Conservation (phyloP, 2,797 vertebrate species). For the Amblyraja radiata region DNA sequence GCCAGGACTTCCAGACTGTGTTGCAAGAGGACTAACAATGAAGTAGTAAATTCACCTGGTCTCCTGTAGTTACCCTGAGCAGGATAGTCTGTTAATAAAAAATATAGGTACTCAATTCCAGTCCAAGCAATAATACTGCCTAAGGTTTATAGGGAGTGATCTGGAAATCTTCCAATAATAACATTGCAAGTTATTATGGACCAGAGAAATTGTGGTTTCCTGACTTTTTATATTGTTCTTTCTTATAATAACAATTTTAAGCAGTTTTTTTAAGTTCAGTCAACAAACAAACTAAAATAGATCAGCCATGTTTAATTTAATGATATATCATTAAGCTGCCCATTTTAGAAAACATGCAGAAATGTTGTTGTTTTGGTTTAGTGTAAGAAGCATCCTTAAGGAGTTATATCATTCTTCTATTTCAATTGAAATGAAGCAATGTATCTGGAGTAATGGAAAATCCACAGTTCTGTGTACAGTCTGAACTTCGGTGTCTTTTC, state of each 20-base stretch:
- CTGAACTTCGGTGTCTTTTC: neutral
- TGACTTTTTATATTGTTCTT: neutral
- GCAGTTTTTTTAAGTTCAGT: neutral
- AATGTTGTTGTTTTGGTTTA: neutral
- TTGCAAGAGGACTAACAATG: neutral
- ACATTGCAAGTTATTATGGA: neutral
- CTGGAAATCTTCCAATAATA: conserved; percentile 15
- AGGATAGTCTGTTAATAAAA: conserved; percentile 13
- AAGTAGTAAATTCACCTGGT: conserved; percentile 2
- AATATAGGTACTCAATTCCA: neutral
- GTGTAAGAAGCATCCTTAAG: neutral
- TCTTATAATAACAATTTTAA: neutral
- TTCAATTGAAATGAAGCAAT: neutral
- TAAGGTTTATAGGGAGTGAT: neutral
- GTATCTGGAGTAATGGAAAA: neutral
- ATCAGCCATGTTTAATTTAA: neutral
- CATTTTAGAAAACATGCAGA: neutral
- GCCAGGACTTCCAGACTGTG: neutral
- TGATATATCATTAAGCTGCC: conserved; percentile 5
- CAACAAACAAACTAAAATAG: conserved; percentile 16
- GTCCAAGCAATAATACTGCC: neutral
- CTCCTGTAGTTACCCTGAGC: neutral
- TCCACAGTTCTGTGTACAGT: neutral
- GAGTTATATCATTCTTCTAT: neutral
- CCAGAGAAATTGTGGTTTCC: neutral